phyloP scores from a whole-genome alignment of 2,797 vertebrate genomes.

The Lagothrix lagotricha region DNA sequence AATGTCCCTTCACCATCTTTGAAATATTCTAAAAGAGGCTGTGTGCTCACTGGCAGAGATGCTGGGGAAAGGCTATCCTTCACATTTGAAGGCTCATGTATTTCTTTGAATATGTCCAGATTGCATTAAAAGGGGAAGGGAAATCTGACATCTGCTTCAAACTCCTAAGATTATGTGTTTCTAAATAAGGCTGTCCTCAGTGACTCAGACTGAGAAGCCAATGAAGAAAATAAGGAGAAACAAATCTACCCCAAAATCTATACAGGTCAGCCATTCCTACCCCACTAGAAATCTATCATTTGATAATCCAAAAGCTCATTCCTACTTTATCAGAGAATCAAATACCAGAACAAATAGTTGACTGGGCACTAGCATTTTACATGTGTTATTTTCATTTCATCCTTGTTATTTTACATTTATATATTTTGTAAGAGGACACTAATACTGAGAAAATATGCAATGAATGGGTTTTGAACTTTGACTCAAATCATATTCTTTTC shows the following conservation, averaged over 20 bases:
- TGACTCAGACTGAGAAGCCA: background rate
- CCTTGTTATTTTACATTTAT: background rate
- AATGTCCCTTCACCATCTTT: background rate
- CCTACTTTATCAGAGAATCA: constrained; percentile 31
- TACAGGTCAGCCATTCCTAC: background rate
- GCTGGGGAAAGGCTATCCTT: background rate
- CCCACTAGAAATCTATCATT: background rate
- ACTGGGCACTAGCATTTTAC: background rate
- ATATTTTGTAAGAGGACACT: background rate
- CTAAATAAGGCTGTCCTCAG: background rate
- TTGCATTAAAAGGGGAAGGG: background rate
- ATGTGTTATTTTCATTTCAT: background rate
- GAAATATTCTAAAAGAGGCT: background rate
- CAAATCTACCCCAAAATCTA: background rate
- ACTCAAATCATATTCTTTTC: constrained; percentile 23
- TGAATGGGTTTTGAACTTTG: constrained; percentile 29
- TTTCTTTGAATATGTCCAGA: background rate
- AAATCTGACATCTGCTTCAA: constrained; percentile 17
- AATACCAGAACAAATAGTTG: background rate
- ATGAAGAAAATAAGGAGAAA: constrained; percentile 3
- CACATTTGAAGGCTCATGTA: background rate
- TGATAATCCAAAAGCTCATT: background rate
- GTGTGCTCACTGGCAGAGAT: background rate
- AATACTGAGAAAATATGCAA: constrained; percentile 9
- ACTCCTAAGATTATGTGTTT: constrained; percentile 35